Base-by-base conservation (phyloP, 2,113 vertebrate species). In the Pangasianodon hypophthalmus region DNA sequence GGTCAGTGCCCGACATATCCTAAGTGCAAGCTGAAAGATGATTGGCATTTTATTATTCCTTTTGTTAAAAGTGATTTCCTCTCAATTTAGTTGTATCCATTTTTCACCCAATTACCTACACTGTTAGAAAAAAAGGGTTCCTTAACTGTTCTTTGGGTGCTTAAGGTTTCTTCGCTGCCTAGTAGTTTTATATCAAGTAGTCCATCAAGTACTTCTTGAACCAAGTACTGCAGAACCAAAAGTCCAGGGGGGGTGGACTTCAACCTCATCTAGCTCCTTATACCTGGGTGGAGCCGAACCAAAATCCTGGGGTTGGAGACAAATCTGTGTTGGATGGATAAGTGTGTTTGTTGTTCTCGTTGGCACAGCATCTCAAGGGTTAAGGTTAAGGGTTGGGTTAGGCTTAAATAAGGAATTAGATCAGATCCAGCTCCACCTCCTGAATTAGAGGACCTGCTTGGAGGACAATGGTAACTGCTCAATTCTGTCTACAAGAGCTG, bases 1-100 rank as follows among this genome's bases (percentile, higher is more conserved):
- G 93, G 82, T 92, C 88, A 80, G 88, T 92, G 86, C 84, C 87
- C 88, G 89, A 93, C 88, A 87, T 88, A 79, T 67, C 88, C 73
- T 91, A 88, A 58, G 32, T 41, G 18, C 2, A 83, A 8, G 8
- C 32, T 83, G 14, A 19, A 41, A 24, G 32, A 83, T 83, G 52
- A 83, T 21, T 56, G n/a, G n/a, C 80, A 83, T 37, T 37, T 37
- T 58, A 83, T 37, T 37, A 81, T 81, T 52, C 3, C 52, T 52
- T 52, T 81, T 26, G 1, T 50, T 80, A 50, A 80, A 79, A 48
- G 11, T 80, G 46, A 50, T n/a, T 50, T 48, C 10, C 77, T 52
- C 46, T n/a, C 5, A 50, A 50, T 52, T 50, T 52, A 77, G 19
- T 5, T 46, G 41, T 80, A 29, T 80, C 4, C 26, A 29, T 80